Evolutionary conservation across 2,888 invertebrate species (phyloP), one percentile per base, ranked within the genome.

Genomic region (Drosophila prostipennis): DNA sequence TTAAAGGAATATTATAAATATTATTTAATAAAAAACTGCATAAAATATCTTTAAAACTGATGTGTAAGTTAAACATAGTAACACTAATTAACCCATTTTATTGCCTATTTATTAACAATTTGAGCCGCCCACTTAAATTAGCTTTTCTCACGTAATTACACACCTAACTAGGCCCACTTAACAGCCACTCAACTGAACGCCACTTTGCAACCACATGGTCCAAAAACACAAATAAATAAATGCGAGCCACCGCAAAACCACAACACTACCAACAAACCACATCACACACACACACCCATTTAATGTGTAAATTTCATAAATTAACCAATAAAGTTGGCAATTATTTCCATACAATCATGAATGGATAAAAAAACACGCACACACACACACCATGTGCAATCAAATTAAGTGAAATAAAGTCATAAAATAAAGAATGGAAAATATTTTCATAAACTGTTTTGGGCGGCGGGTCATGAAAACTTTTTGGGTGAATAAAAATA

Each of bases 261-360:
- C 71, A 69, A 49, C 59, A 49, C 59, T 71, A 69, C 71, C 36
- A 10, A 10, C 46, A 46, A 53, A 32, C 51, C 42, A 34, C 42
- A 34, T 19, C 7, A 32, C 36, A 34, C 43, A 54, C 54, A 32
- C 32, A 19, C 19, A 19, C 7, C 10, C 58, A 56, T 79, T 82
- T 77, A 72, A 86, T 80, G 76, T 79, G 78, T 72, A 84, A 86
- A 78, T 76, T 82, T 78, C 82, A 87, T 88, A 82, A 88, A 84
- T 84, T 74, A 76, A 73, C 76, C 78, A 86, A 84, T 87, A 78
- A 88, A 84, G 74, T 72, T 53, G 61, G 71, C 69, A 79, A 77
- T 76, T 88, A 87, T 80, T 76, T 76, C 64, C 79, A 75, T 82
- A 75, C 75, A 77, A 78, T 86, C 74, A 69, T 55, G 74, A 76